Conservation (phyloP, 2,888 invertebrate species). For the Nomada fucata region DNA sequence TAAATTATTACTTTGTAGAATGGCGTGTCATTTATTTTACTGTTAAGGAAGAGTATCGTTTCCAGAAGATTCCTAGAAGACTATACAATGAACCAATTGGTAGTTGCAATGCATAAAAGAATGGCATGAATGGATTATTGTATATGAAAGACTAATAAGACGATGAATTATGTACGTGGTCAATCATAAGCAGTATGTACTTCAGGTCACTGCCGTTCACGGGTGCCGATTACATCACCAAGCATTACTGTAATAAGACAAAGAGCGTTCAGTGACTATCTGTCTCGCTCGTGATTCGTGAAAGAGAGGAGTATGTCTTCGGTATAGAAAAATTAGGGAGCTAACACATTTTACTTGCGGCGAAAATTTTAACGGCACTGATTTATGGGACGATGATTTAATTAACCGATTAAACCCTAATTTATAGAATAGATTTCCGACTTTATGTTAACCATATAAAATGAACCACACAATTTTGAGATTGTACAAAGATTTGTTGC, state of each 20-base stretch:
- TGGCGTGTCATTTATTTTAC: slow-evolving; percentile 9
- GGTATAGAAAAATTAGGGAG: neutral
- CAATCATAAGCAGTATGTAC: too few species aligned
- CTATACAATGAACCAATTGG: neutral
- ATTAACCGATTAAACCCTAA: neutral
- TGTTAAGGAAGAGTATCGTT: neutral
- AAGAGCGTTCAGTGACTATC: too few species aligned
- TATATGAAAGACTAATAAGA: neutral
- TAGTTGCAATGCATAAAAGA: neutral
- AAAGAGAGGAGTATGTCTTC: too few species aligned
- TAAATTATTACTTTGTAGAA: slow-evolving; percentile 62
- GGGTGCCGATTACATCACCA: too few species aligned
- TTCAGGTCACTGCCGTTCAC: too few species aligned
- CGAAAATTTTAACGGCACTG: too few species aligned
- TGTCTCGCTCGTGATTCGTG: neutral
- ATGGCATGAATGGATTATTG: neutral
- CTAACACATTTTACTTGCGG: neutral
- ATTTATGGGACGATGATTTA: neutral
- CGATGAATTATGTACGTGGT: too few species aligned
- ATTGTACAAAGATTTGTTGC: slow-evolving; percentile 92
- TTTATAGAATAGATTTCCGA: neutral
- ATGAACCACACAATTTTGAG: slow-evolving; percentile 85
- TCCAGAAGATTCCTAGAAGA: neutral
- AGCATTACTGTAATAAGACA: too few species aligned
- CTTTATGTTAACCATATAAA: slow-evolving; percentile 25